Conservation (phyloP, 1,140 invertebrate species). For the Nephila pilipes region DNA sequence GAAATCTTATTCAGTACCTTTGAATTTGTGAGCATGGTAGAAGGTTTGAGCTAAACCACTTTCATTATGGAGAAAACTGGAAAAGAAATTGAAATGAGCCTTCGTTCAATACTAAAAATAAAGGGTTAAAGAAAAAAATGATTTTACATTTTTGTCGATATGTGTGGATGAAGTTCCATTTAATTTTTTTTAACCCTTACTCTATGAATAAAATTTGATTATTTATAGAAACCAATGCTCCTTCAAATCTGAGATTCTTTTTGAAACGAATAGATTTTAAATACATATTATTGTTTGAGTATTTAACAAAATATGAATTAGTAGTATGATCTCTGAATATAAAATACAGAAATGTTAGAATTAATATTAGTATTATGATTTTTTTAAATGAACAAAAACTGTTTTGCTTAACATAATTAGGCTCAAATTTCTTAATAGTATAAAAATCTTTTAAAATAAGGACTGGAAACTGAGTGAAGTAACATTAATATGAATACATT, state of each 20-base stretch:
- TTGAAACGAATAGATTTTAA: neutral
- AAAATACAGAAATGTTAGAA: no score
- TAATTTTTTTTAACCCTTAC: neutral
- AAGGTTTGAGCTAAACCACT: slow-evolving; percentile 63
- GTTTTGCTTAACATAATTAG: no score
- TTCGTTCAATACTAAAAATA: slow-evolving; percentile 44
- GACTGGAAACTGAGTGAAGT: no score
- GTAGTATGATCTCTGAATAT: no score
- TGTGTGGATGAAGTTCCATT: neutral
- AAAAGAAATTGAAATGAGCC: slow-evolving; percentile 54
- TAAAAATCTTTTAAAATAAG: no score
- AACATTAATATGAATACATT: no score
- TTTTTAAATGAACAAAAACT: no score
- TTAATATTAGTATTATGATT: no score
- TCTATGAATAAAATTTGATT: neutral
- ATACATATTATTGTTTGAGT: no score
- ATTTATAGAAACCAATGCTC: slow-evolving; percentile 7
- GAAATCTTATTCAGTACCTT: slow-evolving; percentile 67
- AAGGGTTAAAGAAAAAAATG: slow-evolving; percentile 38
- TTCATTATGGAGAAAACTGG: slow-evolving; percentile 62
- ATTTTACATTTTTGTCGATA: slow-evolving; percentile 16
- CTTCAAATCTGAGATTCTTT: neutral
- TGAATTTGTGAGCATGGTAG: slow-evolving; percentile 15
- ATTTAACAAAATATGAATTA: no score
- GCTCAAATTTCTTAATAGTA: no score